Evolutionary conservation across 2,113 vertebrate species (phyloP).

Genomic region (Gnathochromis pfefferi): DNA sequence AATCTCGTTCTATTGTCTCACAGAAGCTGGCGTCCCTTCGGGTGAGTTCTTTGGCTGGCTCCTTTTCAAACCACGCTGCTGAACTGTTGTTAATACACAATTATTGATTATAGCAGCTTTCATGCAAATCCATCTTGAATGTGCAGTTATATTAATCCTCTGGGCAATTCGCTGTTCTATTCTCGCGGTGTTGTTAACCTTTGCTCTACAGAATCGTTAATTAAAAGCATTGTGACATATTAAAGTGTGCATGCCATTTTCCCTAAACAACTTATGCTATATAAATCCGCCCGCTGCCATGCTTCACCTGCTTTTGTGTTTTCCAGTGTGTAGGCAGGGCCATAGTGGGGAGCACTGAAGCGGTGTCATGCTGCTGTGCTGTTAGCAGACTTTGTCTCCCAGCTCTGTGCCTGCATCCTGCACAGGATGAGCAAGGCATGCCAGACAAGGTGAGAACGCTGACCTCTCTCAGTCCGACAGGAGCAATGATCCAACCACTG

Average conservation of each 20-base stretch:
- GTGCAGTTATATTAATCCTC: neutral
- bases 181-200: neutral
- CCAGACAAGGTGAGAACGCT: constrained; percentile 52
- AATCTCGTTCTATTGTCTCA: neutral
- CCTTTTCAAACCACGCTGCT: neutral
- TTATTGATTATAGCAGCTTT: neutral
- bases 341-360: neutral
- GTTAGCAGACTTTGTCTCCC: neutral
- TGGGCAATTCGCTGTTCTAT: neutral
- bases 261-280: constrained; percentile 4
- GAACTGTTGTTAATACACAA: neutral
- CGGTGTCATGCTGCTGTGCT: neutral
- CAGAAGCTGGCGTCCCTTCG: neutral
- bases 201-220: neutral
- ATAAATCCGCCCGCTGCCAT: neutral
- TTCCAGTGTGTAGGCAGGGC: neutral
- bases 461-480: constrained; percentile 44
- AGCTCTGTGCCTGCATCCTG: neutral
- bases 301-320: constrained; percentile 18
- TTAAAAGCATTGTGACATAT: constrained; percentile 5
- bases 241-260: neutral
- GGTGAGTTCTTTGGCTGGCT: neutral
- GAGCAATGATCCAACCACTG: constrained; percentile 26
- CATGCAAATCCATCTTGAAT: neutral
- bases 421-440: neutral